Evolutionary conservation across 92 coral and sea anemone genomes (phyloP), one percentile per base, ranked within the genome.

Genomic region (Pocillopora meandrina): DNA sequence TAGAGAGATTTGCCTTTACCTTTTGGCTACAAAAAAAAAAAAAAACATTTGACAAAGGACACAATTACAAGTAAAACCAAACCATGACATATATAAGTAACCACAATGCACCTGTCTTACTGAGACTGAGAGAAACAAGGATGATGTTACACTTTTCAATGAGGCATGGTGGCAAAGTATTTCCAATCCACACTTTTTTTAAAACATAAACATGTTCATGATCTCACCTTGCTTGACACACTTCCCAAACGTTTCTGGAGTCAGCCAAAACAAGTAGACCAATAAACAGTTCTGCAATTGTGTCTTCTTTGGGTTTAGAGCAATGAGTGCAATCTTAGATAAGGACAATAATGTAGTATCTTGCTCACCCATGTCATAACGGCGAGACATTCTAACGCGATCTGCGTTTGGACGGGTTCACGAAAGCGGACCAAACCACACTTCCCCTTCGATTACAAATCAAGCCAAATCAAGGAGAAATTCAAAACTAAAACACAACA

Each of bases 311-410:
- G 49, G 49, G 49, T 2, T 42, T 42, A 42, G 5, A 42, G 2
- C 5, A 42, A 42, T 42, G 49, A 42, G n/a, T 42, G 49, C 49
- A 42, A 42, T 42, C 49, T 42, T 5, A 42, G 49, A 5, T 42
- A 2, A 2, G 5, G 49, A 42, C 2, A 42, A 42, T 5, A 2
- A 42, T 2, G 49, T 42, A 75, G 79, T 81, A 62, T 77, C 90
- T 89, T 90, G 92, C 72, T 93, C 93, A 78, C 90, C 82, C 35
- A 92, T 77, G 19, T 94, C 98, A 76, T 94, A 94, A 13, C 98
- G 93, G 56, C 93, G 98, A 84, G 93, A 87, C 98, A 94, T 94
- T 42, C 26, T 76, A 70, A 71, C 72, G 55, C 21, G 60, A 21
- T 19, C 66, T 52, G 73, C 33, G 80, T 23, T 64, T 73, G 10